Conservation (phyloP, 2,797 vertebrate genomes). For the Sebastes jordani region DNA sequence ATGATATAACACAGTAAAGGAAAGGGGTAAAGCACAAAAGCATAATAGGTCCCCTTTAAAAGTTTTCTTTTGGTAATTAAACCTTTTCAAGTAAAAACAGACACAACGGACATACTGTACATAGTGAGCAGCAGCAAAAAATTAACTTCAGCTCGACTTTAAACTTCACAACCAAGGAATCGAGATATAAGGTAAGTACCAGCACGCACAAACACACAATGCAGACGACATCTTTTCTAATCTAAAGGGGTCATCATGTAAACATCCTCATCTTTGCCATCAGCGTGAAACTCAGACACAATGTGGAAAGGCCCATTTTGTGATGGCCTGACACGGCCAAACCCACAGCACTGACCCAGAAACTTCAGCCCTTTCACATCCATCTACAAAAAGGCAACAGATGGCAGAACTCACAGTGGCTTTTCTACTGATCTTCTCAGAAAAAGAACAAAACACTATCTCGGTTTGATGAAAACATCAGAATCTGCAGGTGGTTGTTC, state of each 20-base stretch:
- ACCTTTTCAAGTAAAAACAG: background rate
- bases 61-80: background rate
- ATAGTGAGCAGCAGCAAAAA: background rate
- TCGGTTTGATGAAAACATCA: background rate
- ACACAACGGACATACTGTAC: background rate
- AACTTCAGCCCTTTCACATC: slow-evolving; percentile 9
- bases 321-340: background rate
- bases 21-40: too few relatives aligned
- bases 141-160: background rate
- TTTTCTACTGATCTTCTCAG: slow-evolving; percentile 9
- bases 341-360: slow-evolving; percentile 53
- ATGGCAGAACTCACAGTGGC: slow-evolving; percentile 4
- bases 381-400: slow-evolving; percentile 18
- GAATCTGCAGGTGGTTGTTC: background rate
- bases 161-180: background rate
- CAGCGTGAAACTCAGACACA: slow-evolving; percentile 26
- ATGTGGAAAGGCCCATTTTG: slow-evolving; percentile 30
- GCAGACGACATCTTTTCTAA: slow-evolving; percentile 45
- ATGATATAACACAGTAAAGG: too few relatives aligned
- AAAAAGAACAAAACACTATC: background rate
- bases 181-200: background rate
- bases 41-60: background rate
- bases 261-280: slow-evolving; percentile 40
- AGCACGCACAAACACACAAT: slow-evolving; percentile 5
- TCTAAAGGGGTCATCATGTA: slow-evolving; percentile 80